Conservation (phyloP, 1,140 invertebrate species). For the Hermatobates lingyangjiaoensis region DNA sequence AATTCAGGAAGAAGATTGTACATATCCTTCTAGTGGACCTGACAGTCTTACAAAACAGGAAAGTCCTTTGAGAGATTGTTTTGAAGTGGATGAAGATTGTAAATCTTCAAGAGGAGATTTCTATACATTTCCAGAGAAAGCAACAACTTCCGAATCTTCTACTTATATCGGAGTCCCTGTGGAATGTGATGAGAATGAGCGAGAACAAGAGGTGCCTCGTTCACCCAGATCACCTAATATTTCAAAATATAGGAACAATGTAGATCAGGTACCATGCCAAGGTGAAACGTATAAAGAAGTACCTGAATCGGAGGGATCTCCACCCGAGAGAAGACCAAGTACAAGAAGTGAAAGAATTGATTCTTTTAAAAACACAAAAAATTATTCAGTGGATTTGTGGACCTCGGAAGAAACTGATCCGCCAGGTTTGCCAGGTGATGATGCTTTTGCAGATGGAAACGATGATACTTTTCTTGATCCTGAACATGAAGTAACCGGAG, state of each 20-base stretch:
- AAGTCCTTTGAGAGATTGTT: not conserved
- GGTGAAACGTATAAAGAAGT: too few relatives aligned
- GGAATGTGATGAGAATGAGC: not conserved
- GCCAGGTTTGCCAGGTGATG: constrained; percentile 16
- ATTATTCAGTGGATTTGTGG: constrained; percentile 21
- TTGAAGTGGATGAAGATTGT: not conserved
- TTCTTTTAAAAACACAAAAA: constrained; percentile 21
- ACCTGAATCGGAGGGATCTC: constrained; percentile 3
- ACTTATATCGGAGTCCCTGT: not conserved
- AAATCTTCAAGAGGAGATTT: not conserved
- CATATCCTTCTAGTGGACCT: constrained; percentile 6
- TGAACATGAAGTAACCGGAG: not conserved
- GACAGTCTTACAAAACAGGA: not conserved
- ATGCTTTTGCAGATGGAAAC: constrained; percentile 13
- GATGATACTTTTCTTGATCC: not conserved
- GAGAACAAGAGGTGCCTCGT: not conserved
- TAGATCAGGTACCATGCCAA: not conserved
- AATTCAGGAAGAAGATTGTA: constrained; percentile 14
- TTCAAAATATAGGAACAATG: not conserved
- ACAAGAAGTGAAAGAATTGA: constrained; percentile 20
- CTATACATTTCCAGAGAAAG: not conserved
- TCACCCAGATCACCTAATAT: not conserved
- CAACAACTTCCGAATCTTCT: not conserved
- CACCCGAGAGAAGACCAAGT: constrained; percentile 19
- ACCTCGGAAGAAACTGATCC: constrained; percentile 20